phyloP scores from a whole-genome alignment of 1,140 invertebrate genomes.

The Atta colombica region DNA sequence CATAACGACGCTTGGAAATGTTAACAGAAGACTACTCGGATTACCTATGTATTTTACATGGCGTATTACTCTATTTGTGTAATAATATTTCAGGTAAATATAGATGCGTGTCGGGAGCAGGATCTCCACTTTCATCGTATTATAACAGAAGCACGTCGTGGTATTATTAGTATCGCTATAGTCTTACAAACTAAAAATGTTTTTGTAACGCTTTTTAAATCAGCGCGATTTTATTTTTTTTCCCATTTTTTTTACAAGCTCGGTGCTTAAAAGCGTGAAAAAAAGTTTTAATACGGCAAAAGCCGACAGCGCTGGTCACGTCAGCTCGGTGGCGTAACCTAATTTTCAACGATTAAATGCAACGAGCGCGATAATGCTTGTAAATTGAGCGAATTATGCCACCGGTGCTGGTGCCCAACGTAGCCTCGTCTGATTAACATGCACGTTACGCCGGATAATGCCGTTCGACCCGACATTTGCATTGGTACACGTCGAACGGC shows the following conservation, averaged over 20 bases:
- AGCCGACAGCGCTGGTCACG: constrained; percentile 68
- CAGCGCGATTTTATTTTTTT: constrained; percentile 30
- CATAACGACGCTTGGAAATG: constrained; percentile 68
- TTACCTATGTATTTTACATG: constrained; percentile 6
- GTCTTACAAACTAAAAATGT: constrained; percentile 22
- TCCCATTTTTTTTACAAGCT: neutral
- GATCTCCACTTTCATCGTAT: neutral
- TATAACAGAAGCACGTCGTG: neutral
- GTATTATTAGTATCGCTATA: constrained; percentile 45
- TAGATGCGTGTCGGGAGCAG: neutral
- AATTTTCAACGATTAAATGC: constrained; percentile 84
- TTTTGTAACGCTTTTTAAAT: constrained; percentile 36
- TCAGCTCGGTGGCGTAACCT: constrained; percentile 80
- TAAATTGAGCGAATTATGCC: constrained; percentile 86
- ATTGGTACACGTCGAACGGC: constrained; percentile 82
- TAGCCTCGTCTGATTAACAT: constrained; percentile 84
- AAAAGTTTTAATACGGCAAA: constrained; percentile 54
- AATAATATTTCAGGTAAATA: constrained; percentile 26
- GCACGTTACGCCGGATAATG: constrained; percentile 82
- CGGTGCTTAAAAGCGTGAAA: constrained; percentile 40
- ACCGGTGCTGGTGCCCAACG: constrained; percentile 77
- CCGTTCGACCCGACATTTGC: constrained; percentile 83
- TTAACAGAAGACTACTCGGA: constrained; percentile 45
- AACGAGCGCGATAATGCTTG: constrained; percentile 84
- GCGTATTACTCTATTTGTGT: neutral